phyloP scores from a whole-genome alignment of 2,888 invertebrate species.

The Philereme vetulata region DNA sequence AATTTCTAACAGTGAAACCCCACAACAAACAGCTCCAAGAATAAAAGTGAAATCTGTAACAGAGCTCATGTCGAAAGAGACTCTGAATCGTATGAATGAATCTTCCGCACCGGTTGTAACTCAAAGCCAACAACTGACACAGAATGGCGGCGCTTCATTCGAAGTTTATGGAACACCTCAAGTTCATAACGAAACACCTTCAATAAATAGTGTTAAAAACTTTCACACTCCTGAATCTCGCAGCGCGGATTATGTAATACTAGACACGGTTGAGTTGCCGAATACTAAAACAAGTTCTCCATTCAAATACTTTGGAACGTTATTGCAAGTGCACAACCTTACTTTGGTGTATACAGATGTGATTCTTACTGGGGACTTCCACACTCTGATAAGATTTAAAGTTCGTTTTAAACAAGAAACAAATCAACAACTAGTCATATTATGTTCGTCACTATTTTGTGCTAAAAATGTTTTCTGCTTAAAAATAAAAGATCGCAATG shows the following conservation, averaged over 20 bases:
- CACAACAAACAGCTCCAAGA: slow-evolving; percentile 47
- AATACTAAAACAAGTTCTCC: slow-evolving; percentile 65
- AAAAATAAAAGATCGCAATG: slow-evolving; percentile 54
- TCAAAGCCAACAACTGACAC: slow-evolving; percentile 9
- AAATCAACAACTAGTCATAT: slow-evolving; percentile 48
- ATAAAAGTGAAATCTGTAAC: slow-evolving; percentile 73
- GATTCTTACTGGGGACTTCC: slow-evolving; percentile 42
- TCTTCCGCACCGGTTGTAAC: slow-evolving; percentile 15
- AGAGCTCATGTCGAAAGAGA: slow-evolving; percentile 64
- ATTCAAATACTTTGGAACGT: slow-evolving; percentile 59
- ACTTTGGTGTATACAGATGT: slow-evolving; percentile 49
- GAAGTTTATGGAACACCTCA: neutral
- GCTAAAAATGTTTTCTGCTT: slow-evolving; percentile 56
- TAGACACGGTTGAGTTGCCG: slow-evolving; percentile 66
- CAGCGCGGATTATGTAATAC: slow-evolving; percentile 44
- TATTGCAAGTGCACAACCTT: slow-evolving; percentile 60
- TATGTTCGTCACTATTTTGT: slow-evolving; percentile 58
- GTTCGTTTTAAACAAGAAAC: slow-evolving; percentile 60
- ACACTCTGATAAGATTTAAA: slow-evolving; percentile 65
- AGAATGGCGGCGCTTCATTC: slow-evolving; percentile 10
- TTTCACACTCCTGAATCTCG: slow-evolving; percentile 1
- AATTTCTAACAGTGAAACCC: slow-evolving; percentile 17
- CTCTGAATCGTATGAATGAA: slow-evolving; percentile 41
- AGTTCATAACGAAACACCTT: neutral
- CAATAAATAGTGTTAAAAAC: slow-evolving; percentile 7